Base-by-base conservation (phyloP, 1,140 invertebrate genomes). In the Ips nitidus region DNA sequence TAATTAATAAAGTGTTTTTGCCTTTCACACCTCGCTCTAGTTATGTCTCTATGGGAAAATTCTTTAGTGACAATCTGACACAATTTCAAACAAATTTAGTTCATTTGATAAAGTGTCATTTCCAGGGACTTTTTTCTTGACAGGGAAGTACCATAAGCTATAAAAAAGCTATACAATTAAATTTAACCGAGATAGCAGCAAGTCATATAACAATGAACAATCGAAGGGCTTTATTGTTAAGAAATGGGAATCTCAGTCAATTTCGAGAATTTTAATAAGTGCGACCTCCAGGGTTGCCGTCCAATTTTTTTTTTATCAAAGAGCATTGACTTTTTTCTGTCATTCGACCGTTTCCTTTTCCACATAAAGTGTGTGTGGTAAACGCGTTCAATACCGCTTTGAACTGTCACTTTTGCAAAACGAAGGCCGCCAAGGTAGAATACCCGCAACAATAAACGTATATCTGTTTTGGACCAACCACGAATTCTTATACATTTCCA, bases 1-100 rank as follows among this genome's bases (percentile, higher is more conserved):
- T 22, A 58, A 58, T 58, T 58, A 58, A 58, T 58, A 8, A 58
- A 58, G 22, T 3, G 41, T 58, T 58, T 58, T 58, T 58, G 56
- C 56, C 56, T 58, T 58, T 58, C 56, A 58, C 56, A 50, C 45
- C 6, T 50, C 45, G 45, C 7, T 50, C 22, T 50, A 22, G 22
- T 22, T 22, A 22, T 0, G 45, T 22, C 6, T 58, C 4, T 58
- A 58, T 40, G 0, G 40, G 37, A 58, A 58, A 58, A 58, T 7
- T 58, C 22, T 50, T 8, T 8, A 50, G 1, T 50, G 6, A 50
- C 7, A 6, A 8, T 50, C 45, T 50, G 22, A 50, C 6, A 6
- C 45, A 22, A 50, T 8, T 50, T 8, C 7, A 50, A 50, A 50
- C 45, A 50, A 50, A 22, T 22, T 22, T 22, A 22, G 22, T 22